These are phyloP conservation scores for Nyctalus aviator DNA, from an alignment of 2,797 vertebrate species.

Conservation along the genomic window DNA sequence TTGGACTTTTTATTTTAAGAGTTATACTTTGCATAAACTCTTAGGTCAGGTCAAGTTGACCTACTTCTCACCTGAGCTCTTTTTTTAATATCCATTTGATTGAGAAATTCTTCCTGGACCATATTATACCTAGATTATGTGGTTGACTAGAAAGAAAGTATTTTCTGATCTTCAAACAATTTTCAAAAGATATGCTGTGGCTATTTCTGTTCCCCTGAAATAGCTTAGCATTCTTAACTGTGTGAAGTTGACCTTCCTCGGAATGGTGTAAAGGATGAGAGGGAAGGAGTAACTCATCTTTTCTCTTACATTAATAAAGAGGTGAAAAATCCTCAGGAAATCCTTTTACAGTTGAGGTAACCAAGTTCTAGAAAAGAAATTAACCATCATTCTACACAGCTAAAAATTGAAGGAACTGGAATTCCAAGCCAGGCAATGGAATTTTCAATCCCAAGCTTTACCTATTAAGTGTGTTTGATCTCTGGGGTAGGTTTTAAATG, in stretches of 20 bases:
- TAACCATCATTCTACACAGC: neutral
- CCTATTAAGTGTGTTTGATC: neutral
- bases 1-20: neutral
- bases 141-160: slow-evolving; percentile 1
- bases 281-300: neutral
- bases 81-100: slow-evolving; percentile 43
- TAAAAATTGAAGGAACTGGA: neutral
- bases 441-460: neutral
- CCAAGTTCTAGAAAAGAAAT: neutral
- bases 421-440: neutral
- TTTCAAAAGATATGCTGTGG: neutral
- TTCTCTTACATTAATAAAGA: slow-evolving; percentile 38
- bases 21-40: neutral
- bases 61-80: slow-evolving; percentile 22
- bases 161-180: neutral
- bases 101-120: neutral
- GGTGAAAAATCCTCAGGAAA: neutral
- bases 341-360: neutral
- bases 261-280: neutral
- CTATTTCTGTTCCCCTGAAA: slow-evolving; percentile 27
- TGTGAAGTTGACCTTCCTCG: slow-evolving; percentile 40
- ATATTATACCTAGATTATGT: neutral
- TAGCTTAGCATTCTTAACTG: neutral
- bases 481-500: neutral
- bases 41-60: neutral